Base-by-base conservation (phyloP, 2,113 vertebrate species). In the Thomomys bottae region DNA sequence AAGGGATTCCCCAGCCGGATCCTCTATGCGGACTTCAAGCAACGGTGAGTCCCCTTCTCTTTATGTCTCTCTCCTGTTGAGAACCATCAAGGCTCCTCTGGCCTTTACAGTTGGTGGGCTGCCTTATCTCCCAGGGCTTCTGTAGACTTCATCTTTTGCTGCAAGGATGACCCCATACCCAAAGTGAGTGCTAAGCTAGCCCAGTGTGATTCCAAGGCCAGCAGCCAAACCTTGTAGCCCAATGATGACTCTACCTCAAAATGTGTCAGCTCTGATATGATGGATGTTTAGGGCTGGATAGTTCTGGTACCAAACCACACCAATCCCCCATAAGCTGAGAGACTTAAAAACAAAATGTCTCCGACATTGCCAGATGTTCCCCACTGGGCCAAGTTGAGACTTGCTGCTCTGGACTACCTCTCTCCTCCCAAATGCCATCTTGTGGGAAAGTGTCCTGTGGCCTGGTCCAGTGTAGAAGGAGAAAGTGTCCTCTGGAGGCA, bases 1-100 rank as follows among this genome's bases (percentile, higher is more conserved):
- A 99, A 99, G 89, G 99, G 99, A 0, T 99, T 99, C 94, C 99
- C 99, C 93, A 99, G 98, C 97, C 98, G 98, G 92, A 98, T 99
- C 95, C 97, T 98, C 88, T 99, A 99, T 15, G 98, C 97, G 1
- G 99, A 99, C 96, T 99, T 99, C 84, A 99, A 99, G 93, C 98
- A 99, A 95, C 91, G 98, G 99, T 99, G 96, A 17, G 94, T 92
- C 0, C 0, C 32, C 76, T 49, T 28, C 4, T 32, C 12, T 7
- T 2, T 49, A 10, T 18, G 0, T 64, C 26, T 89, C 1, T 63
- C 61, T 45, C 63, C 68, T 88, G 70, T 4, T 7, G 5, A 91
- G 8, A 63, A 6, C 30, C 64, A 3, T n/a, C 42, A 18, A 91
- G 9, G 32, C 17, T 9, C 23, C 26, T n/a, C 59, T 3, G n/a